Evolutionary conservation across 2,113 vertebrate species (phyloP), one percentile per base, ranked within the genome.

Genomic region (Lasiurus borealis): DNA sequence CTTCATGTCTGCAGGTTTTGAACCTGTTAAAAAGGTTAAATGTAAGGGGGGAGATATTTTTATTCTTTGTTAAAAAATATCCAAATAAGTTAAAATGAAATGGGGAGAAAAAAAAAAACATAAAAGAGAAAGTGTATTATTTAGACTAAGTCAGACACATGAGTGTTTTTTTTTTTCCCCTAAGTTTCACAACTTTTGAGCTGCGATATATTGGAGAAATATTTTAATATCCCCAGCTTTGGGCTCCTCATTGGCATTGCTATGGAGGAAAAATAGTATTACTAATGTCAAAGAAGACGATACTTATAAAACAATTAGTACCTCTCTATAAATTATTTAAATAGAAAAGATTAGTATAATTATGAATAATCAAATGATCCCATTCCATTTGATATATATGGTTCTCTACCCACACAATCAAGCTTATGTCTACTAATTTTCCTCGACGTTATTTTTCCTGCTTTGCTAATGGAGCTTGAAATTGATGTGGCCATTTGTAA

Each of bases 391-490:
- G 1, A 72, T 40, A 59, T 93, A 76, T 25, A 0, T 64, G 95
- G 29, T 91, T 91, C 52, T 95, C 71, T 93, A 15, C 57, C 75
- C 34, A 64, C 48, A 59, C 27, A 62, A 75, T 90, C 64, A 92
- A 88, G 14, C 64, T 97, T 34, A 31, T 91, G 46, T 71, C 23
- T 91, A 48, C 15, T 44, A 54, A 87, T 73, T 95, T 48, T 83
- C 71, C 40, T 36, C 4, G 0, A n/a, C 82, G 59, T 46, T 44
- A 40, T 64, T 14, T 95, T 96, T 78, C 40, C 71, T 19, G 15
- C 82, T 19, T 71, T 96, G 80, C 48, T 96, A 91, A 94, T 72
- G 50, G 31, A 91, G 46, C 77, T 95, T 97, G 66, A 93, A 98
- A 94, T 76, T 72, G 57, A 90, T 90, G 66, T 40, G 19, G 1